phyloP scores from a whole-genome alignment of 2,888 invertebrate genomes.

The Electrophaes corylata region DNA sequence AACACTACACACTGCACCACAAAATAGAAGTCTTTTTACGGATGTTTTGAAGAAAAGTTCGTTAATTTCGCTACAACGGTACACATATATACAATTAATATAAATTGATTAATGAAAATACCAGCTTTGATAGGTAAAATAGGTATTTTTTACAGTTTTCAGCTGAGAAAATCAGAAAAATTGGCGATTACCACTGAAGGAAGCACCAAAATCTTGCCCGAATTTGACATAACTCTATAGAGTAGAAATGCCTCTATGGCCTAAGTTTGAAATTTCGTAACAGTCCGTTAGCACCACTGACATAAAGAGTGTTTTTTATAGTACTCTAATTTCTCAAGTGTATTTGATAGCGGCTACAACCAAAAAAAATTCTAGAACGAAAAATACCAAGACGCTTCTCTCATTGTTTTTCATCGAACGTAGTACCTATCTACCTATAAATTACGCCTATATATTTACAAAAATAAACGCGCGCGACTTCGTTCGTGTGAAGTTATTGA shows the following conservation, averaged over 20 bases:
- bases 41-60: slow-evolving; percentile 45
- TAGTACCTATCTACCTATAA: no score
- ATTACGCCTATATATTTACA: no score
- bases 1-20: slow-evolving; percentile 70
- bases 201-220: slow-evolving; percentile 73
- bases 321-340: no score
- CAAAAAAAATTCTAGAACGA: no score
- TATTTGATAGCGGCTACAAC: no score
- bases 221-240: slow-evolving; percentile 73
- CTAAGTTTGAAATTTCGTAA: slow-evolving; percentile 61
- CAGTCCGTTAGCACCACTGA: slow-evolving; percentile 10
- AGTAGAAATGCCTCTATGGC: slow-evolving; percentile 67
- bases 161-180: slow-evolving; percentile 69
- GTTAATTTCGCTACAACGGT: slow-evolving; percentile 40
- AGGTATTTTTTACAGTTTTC: slow-evolving; percentile 48
- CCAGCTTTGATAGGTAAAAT: slow-evolving; percentile 36
- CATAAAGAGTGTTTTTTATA: no score
- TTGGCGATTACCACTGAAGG: slow-evolving; percentile 71
- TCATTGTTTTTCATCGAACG: no score
- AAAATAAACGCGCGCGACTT: no score
- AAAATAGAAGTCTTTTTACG: slow-evolving; percentile 63
- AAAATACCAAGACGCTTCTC: no score
- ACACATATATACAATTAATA: slow-evolving; percentile 37
- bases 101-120: slow-evolving; percentile 42
- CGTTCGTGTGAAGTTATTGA: no score